Evolutionary conservation across 2,888 invertebrate species (phyloP), one percentile per base, ranked within the genome.

Genomic region (Diaphora mendica): DNA sequence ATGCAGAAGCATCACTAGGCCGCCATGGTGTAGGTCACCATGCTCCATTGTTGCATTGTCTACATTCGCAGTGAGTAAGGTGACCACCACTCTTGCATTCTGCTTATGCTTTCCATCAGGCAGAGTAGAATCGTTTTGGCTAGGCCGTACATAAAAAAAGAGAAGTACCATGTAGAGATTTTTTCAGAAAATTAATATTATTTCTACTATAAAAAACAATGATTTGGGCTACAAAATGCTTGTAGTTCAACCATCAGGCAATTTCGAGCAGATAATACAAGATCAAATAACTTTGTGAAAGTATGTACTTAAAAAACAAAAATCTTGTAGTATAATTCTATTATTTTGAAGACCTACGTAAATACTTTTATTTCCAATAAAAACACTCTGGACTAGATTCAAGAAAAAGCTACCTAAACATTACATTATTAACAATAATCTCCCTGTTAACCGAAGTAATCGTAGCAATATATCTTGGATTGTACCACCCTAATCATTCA

Each of bases 401-500:
- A 62, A n/a, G 48, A 68, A 44, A 67, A 44, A 51, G 39, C 39
- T 44, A 20, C 68, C 42, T 20, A 64, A 23, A 64, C 44, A 55
- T 35, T 68, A 64, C 51, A 64, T 73, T 64, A 64, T 73, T 64
- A 68, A 68, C 68, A 73, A 51, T 66, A 73, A 70, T 73, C 66
- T 48, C n/a, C 44, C 17, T 64, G 65, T 44, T 62, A 73, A 67
- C 65, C 62, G 23, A 33, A 44, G 62, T 66, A 66, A 73, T 73
- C 55, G 44, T 17, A 51, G 68, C 44, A 23, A 73, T 73, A 73
- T 69, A 73, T 73, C 73, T 70, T 62, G 26, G 59, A 48, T 44
- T 44, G 30, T 62, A 51, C 59, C 70, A 73, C 70, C 70, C 73
- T 70, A 73, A 73, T 73, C 73, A 70, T 70, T 73, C 62, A 70